Base-by-base conservation (phyloP, 2,888 invertebrate species). In the Coronaproctus castanopsis region DNA sequence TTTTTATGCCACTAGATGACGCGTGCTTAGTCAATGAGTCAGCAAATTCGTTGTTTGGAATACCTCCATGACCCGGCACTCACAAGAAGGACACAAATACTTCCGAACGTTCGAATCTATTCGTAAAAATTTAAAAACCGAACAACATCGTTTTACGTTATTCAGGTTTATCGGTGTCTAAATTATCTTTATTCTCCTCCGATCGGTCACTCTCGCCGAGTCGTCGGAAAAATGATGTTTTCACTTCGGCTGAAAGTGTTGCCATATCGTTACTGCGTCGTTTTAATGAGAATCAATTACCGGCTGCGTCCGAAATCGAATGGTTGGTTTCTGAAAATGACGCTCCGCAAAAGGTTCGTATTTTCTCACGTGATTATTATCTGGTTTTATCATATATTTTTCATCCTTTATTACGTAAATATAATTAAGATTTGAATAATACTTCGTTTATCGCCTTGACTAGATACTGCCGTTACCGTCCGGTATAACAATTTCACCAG, bases 301-400 rank as follows among this genome's bases (percentile, higher is more conserved):
- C 87, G 0, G 78, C 82, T 65, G 84, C 86, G 2, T 83, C 83
- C 1, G 86, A 87, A 66, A 71, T 88, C 50, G 79, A 83, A 66
- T 88, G 87, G 87, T 74, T 87, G 2, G 85, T 87, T 0, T 82
- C 85, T 0, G 86, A 87, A 66, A 70, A 79, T 67, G 86, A 87
- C 68, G 83, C 81, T 10, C 85, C 86, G 1, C 87, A 87, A 70
- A 76, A 72, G 65, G 77, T 77, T 67, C 65, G 67, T 52, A n/a
- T n/a, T n/a, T n/a, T n/a, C n/a, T n/a, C n/a, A n/a, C n/a, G n/a
- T 2, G 8, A 48, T 21, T 10, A 21, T 21, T 21, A 52, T 10
- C 50, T 63, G 14, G 14, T 24, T 5, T 24, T 23, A 5, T 8
- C 23, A 24, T 55, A 21, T 19, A 55, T 19, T 3, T 24, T 24